Conservation (phyloP, 2,797 vertebrate species). For the Gallinago nigripennis region DNA sequence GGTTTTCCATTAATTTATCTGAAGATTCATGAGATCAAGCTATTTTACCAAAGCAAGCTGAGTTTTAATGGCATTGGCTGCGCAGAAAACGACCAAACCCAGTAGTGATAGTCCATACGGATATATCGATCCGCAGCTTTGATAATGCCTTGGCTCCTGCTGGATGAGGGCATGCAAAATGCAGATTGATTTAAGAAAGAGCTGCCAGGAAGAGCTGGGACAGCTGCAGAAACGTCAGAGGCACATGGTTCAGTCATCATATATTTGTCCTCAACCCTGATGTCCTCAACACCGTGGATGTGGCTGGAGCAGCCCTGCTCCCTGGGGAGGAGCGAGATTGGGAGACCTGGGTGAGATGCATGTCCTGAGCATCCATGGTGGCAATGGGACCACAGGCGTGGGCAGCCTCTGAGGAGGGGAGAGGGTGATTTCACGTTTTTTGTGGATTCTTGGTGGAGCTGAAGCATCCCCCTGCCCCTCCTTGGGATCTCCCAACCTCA, state of each 20-base stretch:
- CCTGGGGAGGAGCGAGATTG: fast-evolving
- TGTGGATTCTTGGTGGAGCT: neutral
- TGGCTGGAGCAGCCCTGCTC: fast-evolving
- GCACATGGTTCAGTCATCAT: neutral
- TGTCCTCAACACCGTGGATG: fast-evolving
- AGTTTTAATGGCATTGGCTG: neutral
- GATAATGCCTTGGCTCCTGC: conserved; percentile 11
- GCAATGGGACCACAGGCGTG: fast-evolving
- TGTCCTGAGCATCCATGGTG: neutral
- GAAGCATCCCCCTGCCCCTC: neutral
- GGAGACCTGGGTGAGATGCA: fast-evolving
- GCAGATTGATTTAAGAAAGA: conserved; percentile 33
- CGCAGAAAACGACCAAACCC: neutral
- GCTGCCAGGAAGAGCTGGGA: conserved; percentile 37
- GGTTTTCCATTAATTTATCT: neutral
- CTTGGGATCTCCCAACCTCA: neutral
- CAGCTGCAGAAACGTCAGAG: neutral
- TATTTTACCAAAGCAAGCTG: neutral
- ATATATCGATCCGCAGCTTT: neutral
- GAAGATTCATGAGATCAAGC: neutral
- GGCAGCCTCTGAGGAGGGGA: neutral
- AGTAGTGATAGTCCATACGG: neutral
- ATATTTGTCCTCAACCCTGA: neutral
- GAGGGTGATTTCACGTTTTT: fast-evolving
- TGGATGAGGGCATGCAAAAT: neutral